Conservation (phyloP, 2,113 vertebrate genomes). For the Oriolus oriolus region DNA sequence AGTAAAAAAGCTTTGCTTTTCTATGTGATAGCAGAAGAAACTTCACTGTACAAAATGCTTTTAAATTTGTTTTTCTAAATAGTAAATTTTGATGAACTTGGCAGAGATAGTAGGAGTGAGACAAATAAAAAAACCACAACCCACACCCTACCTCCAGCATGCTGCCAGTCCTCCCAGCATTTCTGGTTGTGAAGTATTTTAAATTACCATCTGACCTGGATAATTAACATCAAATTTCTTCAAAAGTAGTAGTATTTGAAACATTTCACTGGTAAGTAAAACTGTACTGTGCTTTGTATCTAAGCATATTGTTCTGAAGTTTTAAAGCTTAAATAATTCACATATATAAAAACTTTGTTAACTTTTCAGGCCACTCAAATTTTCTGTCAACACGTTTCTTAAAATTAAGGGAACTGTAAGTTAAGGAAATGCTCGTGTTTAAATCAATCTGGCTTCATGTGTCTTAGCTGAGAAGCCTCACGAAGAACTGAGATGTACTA, state of each 20-base stretch:
- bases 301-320: not conserved
- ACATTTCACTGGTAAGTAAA: not conserved
- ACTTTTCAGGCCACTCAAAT: not conserved
- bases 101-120: not conserved
- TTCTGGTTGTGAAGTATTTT: not conserved
- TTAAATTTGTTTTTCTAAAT: not conserved
- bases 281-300: not conserved
- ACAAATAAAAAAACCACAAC: not conserved
- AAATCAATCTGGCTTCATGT: not conserved
- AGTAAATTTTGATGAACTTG: not conserved
- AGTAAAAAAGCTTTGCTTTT: not conserved
- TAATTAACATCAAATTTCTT: not conserved
- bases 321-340: conserved; percentile 8
- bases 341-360: not conserved
- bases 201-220: not conserved
- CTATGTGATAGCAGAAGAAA: not conserved
- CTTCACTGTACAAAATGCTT: not conserved
- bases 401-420: not conserved
- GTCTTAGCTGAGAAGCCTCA: not conserved
- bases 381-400: not conserved
- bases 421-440: not conserved
- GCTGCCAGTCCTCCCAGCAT: not conserved
- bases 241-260: not conserved
- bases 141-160: not conserved
- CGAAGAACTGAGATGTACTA: not conserved